Evolutionary conservation across 2,797 vertebrate species (phyloP).

Genomic region (Esox masquinongy): DNA sequence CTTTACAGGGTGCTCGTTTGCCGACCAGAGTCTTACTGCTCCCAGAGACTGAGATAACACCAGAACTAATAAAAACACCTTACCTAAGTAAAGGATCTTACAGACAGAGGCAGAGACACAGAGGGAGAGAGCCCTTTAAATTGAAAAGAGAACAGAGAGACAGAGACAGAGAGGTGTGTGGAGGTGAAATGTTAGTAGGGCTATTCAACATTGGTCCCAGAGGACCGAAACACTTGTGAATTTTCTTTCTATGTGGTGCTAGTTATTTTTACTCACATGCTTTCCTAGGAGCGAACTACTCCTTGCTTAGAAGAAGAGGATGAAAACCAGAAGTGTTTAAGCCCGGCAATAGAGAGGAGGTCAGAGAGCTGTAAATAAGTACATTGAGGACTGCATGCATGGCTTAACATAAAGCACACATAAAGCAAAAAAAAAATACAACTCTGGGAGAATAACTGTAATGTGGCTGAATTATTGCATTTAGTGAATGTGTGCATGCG

Average conservation of each 20-base stretch:
- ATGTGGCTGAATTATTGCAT: slow-evolving; percentile 42
- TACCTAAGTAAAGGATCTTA: background rate
- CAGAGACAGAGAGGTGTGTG: background rate
- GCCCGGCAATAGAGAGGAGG: background rate
- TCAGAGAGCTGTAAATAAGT: background rate
- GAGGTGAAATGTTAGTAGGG: too few species aligned
- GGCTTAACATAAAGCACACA: slow-evolving; percentile 29
- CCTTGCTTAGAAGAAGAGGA: too few species aligned
- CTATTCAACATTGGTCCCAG: too few species aligned
- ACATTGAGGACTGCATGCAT: slow-evolving; percentile 7
- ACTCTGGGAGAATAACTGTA: slow-evolving; percentile 9
- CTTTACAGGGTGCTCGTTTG: background rate
- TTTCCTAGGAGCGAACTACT: too few species aligned
- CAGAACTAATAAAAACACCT: background rate
- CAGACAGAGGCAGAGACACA: background rate
- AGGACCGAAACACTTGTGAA: too few species aligned
- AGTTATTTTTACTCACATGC: too few species aligned
- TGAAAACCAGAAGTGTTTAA: too few species aligned
- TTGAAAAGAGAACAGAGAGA: slow-evolving; percentile 4
- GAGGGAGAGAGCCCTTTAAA: background rate
- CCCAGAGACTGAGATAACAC: background rate
- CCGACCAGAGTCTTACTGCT: background rate
- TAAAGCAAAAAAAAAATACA: slow-evolving; percentile 24
- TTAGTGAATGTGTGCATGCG: background rate
- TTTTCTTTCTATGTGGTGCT: too few species aligned